These are phyloP conservation scores for Drosophila santomea DNA, from an alignment of 1,140 invertebrate genomes.

Conservation along the genomic window DNA sequence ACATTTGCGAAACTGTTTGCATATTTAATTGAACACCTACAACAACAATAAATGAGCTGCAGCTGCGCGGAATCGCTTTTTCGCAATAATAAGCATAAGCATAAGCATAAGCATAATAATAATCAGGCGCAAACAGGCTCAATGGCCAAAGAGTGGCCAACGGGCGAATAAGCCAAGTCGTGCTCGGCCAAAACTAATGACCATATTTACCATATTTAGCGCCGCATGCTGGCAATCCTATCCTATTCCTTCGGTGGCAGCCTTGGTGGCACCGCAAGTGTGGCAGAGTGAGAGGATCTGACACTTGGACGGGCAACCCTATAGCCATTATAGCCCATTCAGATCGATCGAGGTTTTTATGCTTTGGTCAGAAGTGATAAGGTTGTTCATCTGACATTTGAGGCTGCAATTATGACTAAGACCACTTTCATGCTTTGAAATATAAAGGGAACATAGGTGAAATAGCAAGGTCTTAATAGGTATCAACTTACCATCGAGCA, in stretches of 20 bases:
- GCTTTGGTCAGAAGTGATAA: neutral
- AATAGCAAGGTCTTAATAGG: no score
- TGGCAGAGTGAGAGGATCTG: slow-evolving; percentile 4
- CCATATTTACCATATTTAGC: slow-evolving; percentile 69
- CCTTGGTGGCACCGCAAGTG: slow-evolving; percentile 23
- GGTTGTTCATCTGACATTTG: neutral
- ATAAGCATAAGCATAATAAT: slow-evolving; percentile 75
- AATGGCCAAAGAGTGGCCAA: slow-evolving; percentile 69
- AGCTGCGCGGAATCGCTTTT: slow-evolving; percentile 58
- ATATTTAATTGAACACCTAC: slow-evolving; percentile 83
- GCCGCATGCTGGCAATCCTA: slow-evolving; percentile 46
- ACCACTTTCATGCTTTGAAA: no score
- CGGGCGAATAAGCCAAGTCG: slow-evolving; percentile 70
- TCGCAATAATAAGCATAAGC: slow-evolving; percentile 76
- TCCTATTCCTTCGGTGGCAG: slow-evolving; percentile 13
- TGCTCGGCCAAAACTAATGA: slow-evolving; percentile 71
- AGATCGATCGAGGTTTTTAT: neutral
- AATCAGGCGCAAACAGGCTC: slow-evolving; percentile 80
- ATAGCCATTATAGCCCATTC: neutral
- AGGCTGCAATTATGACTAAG: neutral
- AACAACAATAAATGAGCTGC: slow-evolving; percentile 72
- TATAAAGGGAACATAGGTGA: no score
- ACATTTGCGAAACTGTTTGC: slow-evolving; percentile 80
- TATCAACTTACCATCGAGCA: no score
- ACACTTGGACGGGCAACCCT: neutral